Base-by-base conservation (phyloP, 2,113 vertebrate genomes). In the Chrysemys picta region DNA sequence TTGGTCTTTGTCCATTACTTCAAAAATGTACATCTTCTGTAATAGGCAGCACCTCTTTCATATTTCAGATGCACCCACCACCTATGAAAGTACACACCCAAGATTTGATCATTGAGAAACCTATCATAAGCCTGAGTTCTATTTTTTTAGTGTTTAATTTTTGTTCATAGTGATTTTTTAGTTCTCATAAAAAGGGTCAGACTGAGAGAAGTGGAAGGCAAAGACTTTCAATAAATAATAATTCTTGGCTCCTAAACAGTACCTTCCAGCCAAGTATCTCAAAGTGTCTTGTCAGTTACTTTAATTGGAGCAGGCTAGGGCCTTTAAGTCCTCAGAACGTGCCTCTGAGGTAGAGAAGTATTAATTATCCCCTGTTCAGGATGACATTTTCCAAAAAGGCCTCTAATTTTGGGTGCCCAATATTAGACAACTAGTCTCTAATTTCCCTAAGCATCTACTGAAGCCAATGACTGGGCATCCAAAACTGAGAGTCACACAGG, bases 371-470 rank as follows among this genome's bases (percentile, higher is more conserved):
- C 80, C 78, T 29, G 75, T 17, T 82, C 25, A 89, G 82, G 47
- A 3, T 95, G 85, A 81, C n/a, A n/a, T 19, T 49, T 86, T 13
- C 21, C 47, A 78, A n/a, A 87, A 14, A 3, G 19, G 52, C n/a
- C 52, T 42, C 87, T 45, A 31, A 31, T 87, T 95, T 57, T 54
- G 35, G 14, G 11, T 56, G 75, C 16, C 29, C 52, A 29, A 29
- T 45, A 42, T 11, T 47, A 83, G 90, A 21, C 31, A 75, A 24
- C 31, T 1, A 5, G 65, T 72, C 19, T n/a, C 10, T 76, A 89
- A 25, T 47, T 87, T 91, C 81, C 21, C 5, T 87, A 14, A 80
- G 1, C 0, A 0, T n/a, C 79, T 78, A 38, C 14, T 57, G 49
- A 84, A 87, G 45, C 6, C 80, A 75, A 7, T 2, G 6, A 0